Evolutionary conservation across 2,113 vertebrate genomes (phyloP), one percentile per base, ranked within the genome.

Genomic region (Scopus umbretta): DNA sequence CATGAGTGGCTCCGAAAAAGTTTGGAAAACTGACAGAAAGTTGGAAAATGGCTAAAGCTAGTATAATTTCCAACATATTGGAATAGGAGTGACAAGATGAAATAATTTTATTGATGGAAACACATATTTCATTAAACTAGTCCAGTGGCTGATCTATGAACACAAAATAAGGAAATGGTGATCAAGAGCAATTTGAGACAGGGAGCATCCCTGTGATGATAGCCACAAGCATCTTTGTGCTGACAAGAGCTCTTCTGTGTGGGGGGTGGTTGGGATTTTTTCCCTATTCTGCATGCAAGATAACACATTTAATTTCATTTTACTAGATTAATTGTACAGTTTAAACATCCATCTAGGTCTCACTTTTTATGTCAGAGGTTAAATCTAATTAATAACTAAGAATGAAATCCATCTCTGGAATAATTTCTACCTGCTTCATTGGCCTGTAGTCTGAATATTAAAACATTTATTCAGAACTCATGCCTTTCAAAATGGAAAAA

Each of bases 221-320:
- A 88, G 9, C 7, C 45, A 38, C 22, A 30, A 50, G 10, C 32
- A 81, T 42, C n/a, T 55, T 59, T 32, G 11, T 67, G 40, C 45
- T 71, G 26, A 45, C 29, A 55, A 50, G 21, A 78, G 9, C 16
- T 87, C 17, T 38, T 74, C 81, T 50, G 8, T 40, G 5, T n/a
- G 3, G 2, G 21, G 1, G 13, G 4, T 85, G 15, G 2, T 43
- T 74, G 30, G 1, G 6, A 27, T 63, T n/a, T 59, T 34, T 20
- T 1, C 26, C 12, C 13, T 42, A 23, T 52, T 70, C 47, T 53
- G 27, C 38, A 63, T 74, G 29, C 16, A 68, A 65, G 23, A 17
- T 17, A 63, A 45, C 9, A 63, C 17, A 50, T 68, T 58, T 58
- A 38, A 61, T 78, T 91, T 88, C 40, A 63, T 27, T 34, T 67